Percentiles rank a stretch among this genome's conserved stretches.
These are phyloP conservation scores for Agrilus planipennis DNA, from an alignment of 1,140 invertebrate genomes.

Conservation along the genomic window DNA sequence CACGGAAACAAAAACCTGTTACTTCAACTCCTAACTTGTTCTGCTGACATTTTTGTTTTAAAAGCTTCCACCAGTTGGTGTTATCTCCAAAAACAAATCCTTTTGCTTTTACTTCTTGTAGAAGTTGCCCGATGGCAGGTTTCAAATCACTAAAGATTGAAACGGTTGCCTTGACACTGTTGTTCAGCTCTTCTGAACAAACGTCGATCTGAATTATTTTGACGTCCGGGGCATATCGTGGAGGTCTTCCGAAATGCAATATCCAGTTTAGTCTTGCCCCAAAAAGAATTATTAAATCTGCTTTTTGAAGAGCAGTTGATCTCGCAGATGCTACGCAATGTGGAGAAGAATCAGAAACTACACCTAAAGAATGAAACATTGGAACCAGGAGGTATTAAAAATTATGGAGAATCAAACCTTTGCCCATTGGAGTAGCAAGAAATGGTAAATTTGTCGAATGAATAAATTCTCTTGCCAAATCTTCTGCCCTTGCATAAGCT, in stretches of 20 bases:
- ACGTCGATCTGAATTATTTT: slow-evolving; percentile 92
- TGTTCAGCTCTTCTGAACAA: slow-evolving; percentile 81
- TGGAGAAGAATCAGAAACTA: slow-evolving; percentile 68
- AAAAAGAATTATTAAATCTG: slow-evolving; percentile 79
- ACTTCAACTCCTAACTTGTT: slow-evolving; percentile 47
- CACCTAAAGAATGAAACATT: too few species aligned
- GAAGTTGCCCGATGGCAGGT: slow-evolving; percentile 18
- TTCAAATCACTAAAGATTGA: slow-evolving; percentile 29
- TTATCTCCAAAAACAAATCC: slow-evolving; percentile 38
- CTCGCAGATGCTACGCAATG: slow-evolving; percentile 75
- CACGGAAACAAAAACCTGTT: slow-evolving; percentile 18
- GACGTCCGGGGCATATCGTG: slow-evolving; percentile 67
- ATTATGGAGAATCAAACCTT: too few species aligned
- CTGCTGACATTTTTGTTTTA: slow-evolving; percentile 46
- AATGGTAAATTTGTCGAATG: slow-evolving; percentile 67
- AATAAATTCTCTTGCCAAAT: slow-evolving; percentile 55
- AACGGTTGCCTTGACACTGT: slow-evolving; percentile 52
- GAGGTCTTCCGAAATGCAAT: slow-evolving; percentile 87
- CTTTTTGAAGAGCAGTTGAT: slow-evolving; percentile 71
- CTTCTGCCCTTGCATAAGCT: slow-evolving; percentile 70
- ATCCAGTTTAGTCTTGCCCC: slow-evolving; percentile 96
- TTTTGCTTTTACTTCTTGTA: slow-evolving; percentile 39
- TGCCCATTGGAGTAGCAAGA: slow-evolving; percentile 93
- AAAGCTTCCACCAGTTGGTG: slow-evolving; percentile 44
- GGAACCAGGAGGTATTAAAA: too few species aligned